Evolutionary conservation across 2,888 invertebrate species (phyloP).

Genomic region (Drosophila barbarae): DNA sequence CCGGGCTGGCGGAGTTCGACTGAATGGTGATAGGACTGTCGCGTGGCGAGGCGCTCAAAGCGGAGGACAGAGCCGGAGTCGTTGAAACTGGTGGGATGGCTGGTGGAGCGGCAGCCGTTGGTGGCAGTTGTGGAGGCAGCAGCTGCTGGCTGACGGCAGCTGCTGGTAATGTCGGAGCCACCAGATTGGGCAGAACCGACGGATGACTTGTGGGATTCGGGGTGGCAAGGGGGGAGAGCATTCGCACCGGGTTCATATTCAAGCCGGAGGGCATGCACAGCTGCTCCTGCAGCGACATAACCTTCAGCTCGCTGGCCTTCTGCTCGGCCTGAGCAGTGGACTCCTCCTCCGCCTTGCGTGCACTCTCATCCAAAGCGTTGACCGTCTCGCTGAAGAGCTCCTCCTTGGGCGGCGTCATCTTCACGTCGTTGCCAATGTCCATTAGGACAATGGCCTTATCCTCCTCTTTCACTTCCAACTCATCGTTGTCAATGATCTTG

Average conservation of each 20-base stretch:
- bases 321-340: conserved; percentile 64
- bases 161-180: conserved; percentile 32
- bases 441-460: conserved; percentile 37
- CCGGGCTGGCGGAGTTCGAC: conserved; percentile 79
- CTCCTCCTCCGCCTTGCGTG: conserved; percentile 69
- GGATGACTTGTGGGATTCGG: conserved; percentile 69
- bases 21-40: conserved; percentile 79
- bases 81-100: conserved; percentile 18
- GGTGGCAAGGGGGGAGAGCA: conserved; percentile 77
- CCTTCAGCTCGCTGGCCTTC: conserved; percentile 75
- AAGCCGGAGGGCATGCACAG: conserved; percentile 79
- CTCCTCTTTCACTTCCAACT: conserved; percentile 56
- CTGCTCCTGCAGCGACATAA: conserved; percentile 78
- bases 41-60: conserved; percentile 72
- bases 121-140: conserved; percentile 18
- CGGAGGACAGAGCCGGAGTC: conserved; percentile 27
- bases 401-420: conserved; percentile 65
- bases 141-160: conserved; percentile 31
- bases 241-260: conserved; percentile 80
- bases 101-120: conserved; percentile 5
- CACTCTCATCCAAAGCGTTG: conserved; percentile 60
- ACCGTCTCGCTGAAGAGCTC: conserved; percentile 52
- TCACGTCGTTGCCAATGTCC: conserved; percentile 46
- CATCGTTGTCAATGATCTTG: conserved; percentile 73
- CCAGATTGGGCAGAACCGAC: conserved; percentile 43